Evolutionary conservation across 1,140 invertebrate species (phyloP), one percentile per base, ranked within the genome.

Genomic region (Leptonema lineaticorne): DNA sequence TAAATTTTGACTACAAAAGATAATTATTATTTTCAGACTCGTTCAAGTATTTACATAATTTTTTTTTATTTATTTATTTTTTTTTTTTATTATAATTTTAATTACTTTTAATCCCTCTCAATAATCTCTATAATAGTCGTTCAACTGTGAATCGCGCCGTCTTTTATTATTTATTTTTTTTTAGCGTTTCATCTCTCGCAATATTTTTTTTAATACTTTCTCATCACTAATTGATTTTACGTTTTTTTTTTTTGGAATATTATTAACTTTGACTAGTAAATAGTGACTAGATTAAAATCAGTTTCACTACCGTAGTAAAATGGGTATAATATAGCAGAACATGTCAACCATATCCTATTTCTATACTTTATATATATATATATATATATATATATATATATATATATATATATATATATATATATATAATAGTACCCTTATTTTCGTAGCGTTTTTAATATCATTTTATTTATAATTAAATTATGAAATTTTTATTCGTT

Each of bases 1-100:
- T 72, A 72, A 72, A 72, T 46, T 72, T 72, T 68, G 57, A 41
- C 70, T 72, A 72, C 70, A 72, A 72, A 72, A 72, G 70, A 72
- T 72, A 72, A 72, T 72, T 41, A 30, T 57, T 57, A 37, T 59
- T 59, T 71, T 72, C 70, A 72, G 70, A 72, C 70, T 72, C 70
- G 50, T 72, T 66, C 64, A 57, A n/a, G 67, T 69, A 72, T 72
- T 63, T 72, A 72, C 70, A 72, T 50, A 50, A 59, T 26, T 2
- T 62, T 62, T 45, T 30, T 28, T 60, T 62, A 41, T 67, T n/a
- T n/a, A n/a, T n/a, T n/a, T n/a, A n/a, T n/a, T n/a, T n/a, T n/a
- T n/a, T n/a, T n/a, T n/a, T n/a, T n/a, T n/a, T n/a, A n/a, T n/a
- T n/a, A n/a, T n/a, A n/a, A n/a, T n/a, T n/a, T n/a, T n/a, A n/a